phyloP scores from a whole-genome alignment of 2,888 invertebrate species.

The Eupithecia inturbata region DNA sequence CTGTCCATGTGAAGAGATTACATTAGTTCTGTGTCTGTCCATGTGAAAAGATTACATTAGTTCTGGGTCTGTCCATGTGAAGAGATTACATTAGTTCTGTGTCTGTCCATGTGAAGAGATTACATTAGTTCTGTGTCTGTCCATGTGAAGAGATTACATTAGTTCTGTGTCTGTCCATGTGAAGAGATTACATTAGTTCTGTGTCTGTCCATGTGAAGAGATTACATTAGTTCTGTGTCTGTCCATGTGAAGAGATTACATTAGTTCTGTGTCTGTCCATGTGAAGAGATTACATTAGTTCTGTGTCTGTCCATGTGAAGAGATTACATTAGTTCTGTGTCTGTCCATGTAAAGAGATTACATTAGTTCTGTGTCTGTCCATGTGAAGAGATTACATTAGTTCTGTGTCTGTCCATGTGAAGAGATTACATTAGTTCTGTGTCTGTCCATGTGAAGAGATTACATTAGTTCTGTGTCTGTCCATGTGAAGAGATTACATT shows the following conservation, averaged over 20 bases:
- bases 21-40: background rate
- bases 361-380: background rate
- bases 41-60: too few species aligned
- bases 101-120: too few species aligned
- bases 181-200: background rate
- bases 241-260: too few species aligned
- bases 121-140: background rate
- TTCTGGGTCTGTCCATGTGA: background rate
- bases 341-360: too few species aligned
- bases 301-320: too few species aligned
- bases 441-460: too few species aligned
- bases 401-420: background rate
- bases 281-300: background rate
- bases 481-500: too few species aligned
- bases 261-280: background rate
- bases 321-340: background rate
- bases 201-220: too few species aligned
- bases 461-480: background rate
- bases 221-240: background rate
- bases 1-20: too few species aligned
- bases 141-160: too few species aligned
- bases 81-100: background rate
- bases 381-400: too few species aligned
- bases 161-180: background rate
- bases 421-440: background rate